Percentiles rank a stretch among this genome's conserved stretches.
phyloP scores from a whole-genome alignment of 2,888 invertebrate species.

The Timandra comae region DNA sequence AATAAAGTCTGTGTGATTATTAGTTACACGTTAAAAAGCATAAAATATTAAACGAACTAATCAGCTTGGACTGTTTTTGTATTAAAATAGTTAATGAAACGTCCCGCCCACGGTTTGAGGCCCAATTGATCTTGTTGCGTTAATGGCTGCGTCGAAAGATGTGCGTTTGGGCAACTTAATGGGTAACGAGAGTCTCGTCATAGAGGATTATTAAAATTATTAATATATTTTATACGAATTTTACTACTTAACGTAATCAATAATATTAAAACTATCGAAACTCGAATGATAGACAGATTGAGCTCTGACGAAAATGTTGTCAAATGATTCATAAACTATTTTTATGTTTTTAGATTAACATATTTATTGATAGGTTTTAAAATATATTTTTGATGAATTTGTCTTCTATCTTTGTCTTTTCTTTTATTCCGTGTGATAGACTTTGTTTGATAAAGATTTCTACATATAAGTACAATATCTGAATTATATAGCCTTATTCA shows the following conservation, averaged over 20 bases:
- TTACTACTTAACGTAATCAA: slow-evolving; percentile 41
- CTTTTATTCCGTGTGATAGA: too few relatives aligned
- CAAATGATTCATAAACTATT: slow-evolving; percentile 19
- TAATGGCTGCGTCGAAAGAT: slow-evolving; percentile 63
- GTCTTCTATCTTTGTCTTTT: too few relatives aligned
- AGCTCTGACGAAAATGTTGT: slow-evolving; percentile 22
- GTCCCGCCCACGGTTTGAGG: slow-evolving; percentile 62
- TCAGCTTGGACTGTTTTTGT: slow-evolving; percentile 65
- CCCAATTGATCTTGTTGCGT: slow-evolving; percentile 64
- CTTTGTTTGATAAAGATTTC: too few relatives aligned
- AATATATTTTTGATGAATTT: too few relatives aligned
- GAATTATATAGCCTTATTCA: too few relatives aligned
- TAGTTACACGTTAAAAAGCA: slow-evolving; percentile 39
- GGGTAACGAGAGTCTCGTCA: slow-evolving; percentile 43
- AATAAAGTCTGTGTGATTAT: slow-evolving; percentile 34
- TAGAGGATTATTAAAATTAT: slow-evolving; percentile 49
- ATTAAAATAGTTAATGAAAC: slow-evolving; percentile 71
- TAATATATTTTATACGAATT: slow-evolving; percentile 41
- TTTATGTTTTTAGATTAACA: slow-evolving; percentile 19
- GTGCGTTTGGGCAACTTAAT: slow-evolving; percentile 45
- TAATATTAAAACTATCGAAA: slow-evolving; percentile 30
- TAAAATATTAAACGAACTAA: slow-evolving; percentile 55
- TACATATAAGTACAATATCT: too few relatives aligned
- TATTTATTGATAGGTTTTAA: slow-evolving; percentile 16
- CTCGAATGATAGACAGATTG: slow-evolving; percentile 20